A percentile compares a stretch with the other conserved stretches of the same genome.
Conservation (phyloP, 2,797 vertebrate genomes). For the Danio choprae region DNA sequence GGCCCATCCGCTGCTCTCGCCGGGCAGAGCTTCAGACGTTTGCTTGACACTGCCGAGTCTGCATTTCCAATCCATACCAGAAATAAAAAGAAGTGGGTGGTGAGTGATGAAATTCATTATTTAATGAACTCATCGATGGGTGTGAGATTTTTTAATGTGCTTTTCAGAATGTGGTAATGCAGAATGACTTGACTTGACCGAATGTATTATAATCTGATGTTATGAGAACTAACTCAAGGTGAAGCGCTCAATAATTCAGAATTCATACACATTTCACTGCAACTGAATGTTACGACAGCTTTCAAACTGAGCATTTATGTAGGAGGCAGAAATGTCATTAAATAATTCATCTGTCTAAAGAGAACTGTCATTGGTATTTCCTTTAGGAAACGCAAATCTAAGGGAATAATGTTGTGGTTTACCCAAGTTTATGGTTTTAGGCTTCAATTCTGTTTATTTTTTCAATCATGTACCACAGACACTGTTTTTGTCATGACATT, state of each 20-base stretch:
- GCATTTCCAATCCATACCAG: not conserved
- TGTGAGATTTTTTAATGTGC: not conserved
- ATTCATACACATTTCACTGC: not conserved
- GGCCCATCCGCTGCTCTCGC: slow-evolving; percentile 29
- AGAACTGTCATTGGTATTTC: not conserved
- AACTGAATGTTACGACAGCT: not conserved
- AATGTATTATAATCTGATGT: not conserved
- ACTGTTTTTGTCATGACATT: not conserved
- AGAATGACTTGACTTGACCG: not conserved
- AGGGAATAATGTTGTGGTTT: not conserved
- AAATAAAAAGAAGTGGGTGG: slow-evolving; percentile 1
- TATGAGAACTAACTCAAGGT: slow-evolving; percentile 8
- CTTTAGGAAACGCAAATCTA: not conserved
- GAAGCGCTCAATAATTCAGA: not conserved
- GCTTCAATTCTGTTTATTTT: no score
- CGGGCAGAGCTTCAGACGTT: slow-evolving; percentile 22
- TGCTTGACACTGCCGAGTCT: slow-evolving; percentile 17
- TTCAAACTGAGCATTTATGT: not conserved
- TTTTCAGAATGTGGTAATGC: not conserved
- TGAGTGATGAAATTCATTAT: slow-evolving; percentile 18
- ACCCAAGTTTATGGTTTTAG: not conserved
- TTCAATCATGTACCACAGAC: no score
- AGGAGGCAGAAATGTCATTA: not conserved
- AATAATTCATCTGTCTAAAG: not conserved
- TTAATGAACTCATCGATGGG: not conserved